Base-by-base conservation (phyloP, 2,888 invertebrate species). In the Lasioglossum figueresi region DNA sequence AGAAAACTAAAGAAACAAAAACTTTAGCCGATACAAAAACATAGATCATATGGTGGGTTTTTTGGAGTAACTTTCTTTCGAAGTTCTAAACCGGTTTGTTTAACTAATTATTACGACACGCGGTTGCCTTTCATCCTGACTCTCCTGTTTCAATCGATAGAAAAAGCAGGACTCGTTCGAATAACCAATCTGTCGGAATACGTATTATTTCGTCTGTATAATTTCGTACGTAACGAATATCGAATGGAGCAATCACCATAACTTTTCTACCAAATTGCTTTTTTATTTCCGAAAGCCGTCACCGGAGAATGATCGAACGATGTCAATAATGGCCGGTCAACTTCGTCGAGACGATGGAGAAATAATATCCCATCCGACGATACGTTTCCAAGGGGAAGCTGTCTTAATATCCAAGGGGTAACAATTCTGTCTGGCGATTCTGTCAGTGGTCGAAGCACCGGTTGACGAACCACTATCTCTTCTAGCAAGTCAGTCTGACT, bases 221-320 rank as follows among this genome's bases (percentile, higher is more conserved):
- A 68, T 70, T 40, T n/a, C 14, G 37, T 40, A 40, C n/a, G 4
- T 70, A 92, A 91, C 89, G 91, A 89, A 92, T 91, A 92, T 92
- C 89, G 91, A 91, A 92, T 92, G 90, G 92, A 91, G 88, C 91
- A 91, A 92, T 92, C 91, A 90, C 84, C 89, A 89, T 79, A 82
- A 81, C 76, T 59, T 82, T 14, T 80, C 82, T 19, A 27, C 71
- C 85, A 76, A 87, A 87, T 88, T 76, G 80, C 79, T 78, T 77
- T 80, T 80, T 88, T 89, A 89, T 88, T 82, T 66, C 74, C 83
- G 73, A 52, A 72, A 66, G 31, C 85, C 83, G 85, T 79, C 87
- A 77, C 71, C 81, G 88, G 68, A 59, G 84, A 80, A 75, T 85
- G 84, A 84, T 88, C 56, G 88, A 84, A 79, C 85, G 85, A 84